These are phyloP conservation scores for Musca domestica DNA, from an alignment of 1,140 invertebrate species.

Conservation along the genomic window DNA sequence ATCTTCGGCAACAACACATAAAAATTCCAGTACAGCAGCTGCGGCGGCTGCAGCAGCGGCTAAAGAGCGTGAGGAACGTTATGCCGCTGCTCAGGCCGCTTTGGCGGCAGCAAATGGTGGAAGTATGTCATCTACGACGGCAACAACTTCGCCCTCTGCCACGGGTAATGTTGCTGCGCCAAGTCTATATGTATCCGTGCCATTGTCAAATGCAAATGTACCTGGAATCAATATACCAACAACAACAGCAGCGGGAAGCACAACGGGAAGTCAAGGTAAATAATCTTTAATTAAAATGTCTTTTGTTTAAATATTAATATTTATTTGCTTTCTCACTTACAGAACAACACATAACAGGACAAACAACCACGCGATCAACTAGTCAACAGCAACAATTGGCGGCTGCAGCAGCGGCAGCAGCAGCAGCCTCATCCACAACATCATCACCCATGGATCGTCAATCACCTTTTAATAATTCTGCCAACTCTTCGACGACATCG, in stretches of 20 bases:
- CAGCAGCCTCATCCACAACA: background rate
- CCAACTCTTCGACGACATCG: conserved; percentile 28
- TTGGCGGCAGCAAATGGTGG: conserved; percentile 17
- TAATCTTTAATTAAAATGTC: background rate
- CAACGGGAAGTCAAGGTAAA: conserved; percentile 14
- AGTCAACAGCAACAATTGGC: conserved; percentile 27
- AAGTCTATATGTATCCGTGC: conserved; percentile 51
- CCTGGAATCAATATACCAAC: conserved; percentile 52
- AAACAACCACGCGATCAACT: conserved; percentile 25
- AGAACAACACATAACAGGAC: conserved; percentile 17
- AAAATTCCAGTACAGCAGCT: conserved; percentile 28
- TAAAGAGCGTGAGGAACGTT: conserved; percentile 29
- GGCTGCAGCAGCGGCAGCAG: conserved; percentile 9
- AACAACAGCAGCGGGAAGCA: background rate
- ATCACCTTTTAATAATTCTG: conserved; percentile 18
- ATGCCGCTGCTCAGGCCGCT: conserved; percentile 20
- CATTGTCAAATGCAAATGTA: conserved; percentile 52
- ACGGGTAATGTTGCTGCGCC: conserved; percentile 36
- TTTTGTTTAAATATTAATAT: background rate
- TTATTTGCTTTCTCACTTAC: background rate
- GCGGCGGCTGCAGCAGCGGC: conserved; percentile 31
- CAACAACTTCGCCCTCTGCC: background rate
- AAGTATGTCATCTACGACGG: background rate
- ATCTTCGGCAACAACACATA: conserved; percentile 27
- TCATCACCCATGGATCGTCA: conserved; percentile 18